These are phyloP conservation scores for Glaucomys volans DNA, from an alignment of 2,113 vertebrate species.

Conservation along the genomic window DNA sequence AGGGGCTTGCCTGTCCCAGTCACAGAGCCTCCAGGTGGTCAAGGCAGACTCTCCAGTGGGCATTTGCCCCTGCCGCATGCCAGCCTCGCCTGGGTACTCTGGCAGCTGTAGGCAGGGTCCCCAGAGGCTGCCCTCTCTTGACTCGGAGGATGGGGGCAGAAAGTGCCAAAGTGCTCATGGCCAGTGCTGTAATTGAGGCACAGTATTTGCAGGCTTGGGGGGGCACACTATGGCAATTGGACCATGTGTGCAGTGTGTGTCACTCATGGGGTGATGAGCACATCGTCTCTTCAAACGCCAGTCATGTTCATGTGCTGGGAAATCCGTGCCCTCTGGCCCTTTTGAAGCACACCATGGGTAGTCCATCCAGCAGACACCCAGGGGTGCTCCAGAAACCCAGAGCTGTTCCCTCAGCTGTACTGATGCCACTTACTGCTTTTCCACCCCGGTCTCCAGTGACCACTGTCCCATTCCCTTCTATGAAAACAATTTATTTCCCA, in stretches of 20 bases:
- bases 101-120: background rate
- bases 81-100: background rate
- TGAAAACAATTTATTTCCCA: background rate
- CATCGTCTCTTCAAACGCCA: too few species aligned
- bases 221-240: background rate
- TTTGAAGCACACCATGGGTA: too few species aligned
- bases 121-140: background rate
- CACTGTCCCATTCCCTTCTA: background rate
- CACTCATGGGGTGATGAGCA: too few species aligned
- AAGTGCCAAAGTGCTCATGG: background rate
- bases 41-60: background rate
- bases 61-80: fast-evolving
- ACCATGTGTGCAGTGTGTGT: too few species aligned
- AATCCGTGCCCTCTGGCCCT: background rate
- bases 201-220: too few species aligned
- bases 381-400: background rate
- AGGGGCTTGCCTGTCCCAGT: fast-evolving
- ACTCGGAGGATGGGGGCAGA: background rate
- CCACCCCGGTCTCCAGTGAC: background rate
- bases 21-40: background rate
- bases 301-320: background rate
- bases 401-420: too few species aligned
- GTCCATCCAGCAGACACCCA: background rate
- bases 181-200: background rate
- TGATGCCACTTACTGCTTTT: too few species aligned